Evolutionary conservation across 2,888 invertebrate species (phyloP), one percentile per base, ranked within the genome.

Genomic region (Sphinx pinastri): DNA sequence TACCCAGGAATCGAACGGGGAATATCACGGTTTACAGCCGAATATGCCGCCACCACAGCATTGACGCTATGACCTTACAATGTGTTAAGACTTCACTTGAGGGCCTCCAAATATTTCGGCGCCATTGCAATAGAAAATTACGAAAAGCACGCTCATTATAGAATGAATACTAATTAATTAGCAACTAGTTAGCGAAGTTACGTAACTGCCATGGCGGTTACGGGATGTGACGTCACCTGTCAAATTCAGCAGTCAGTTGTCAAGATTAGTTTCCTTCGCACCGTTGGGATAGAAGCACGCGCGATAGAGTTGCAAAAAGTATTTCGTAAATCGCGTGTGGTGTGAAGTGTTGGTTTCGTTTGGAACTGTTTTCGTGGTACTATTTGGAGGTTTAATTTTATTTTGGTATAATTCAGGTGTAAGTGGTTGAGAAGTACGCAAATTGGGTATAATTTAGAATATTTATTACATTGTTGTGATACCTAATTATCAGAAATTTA

Each of bases 101-200:
- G 38, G 38, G 38, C 38, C 38, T 25, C 25, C 25, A 25, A 25
- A 38, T 7, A 38, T 38, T 38, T 38, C 38, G 8, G 38, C 38
- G 38, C 38, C 38, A 38, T 3, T 38, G 38, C 38, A 38, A 38
- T 38, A 38, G 38, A 38, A 38, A 38, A 45, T 60, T 47, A 16
- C 47, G 45, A 47, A 60, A 60, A 47, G 5, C 10, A 3, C 10
- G 3, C n/a, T 16, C 57, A 60, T n/a, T 45, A 16, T 45, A 54
- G 19, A 63, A 63, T 59, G 58, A 59, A 60, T 45, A 60, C n/a
- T 63, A 47, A 63, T 19, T 49, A 49, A 38, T 19, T 63, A 63
- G 11, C 11, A 55, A 25, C 55, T 11, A 8, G 55, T 19, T 55
- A 7, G 13, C 8, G 13, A 6, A 63, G 49, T 19, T 63, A 63